These are phyloP conservation scores for Apocheima hispidaria DNA, from an alignment of 2,888 invertebrate species.

Conservation along the genomic window DNA sequence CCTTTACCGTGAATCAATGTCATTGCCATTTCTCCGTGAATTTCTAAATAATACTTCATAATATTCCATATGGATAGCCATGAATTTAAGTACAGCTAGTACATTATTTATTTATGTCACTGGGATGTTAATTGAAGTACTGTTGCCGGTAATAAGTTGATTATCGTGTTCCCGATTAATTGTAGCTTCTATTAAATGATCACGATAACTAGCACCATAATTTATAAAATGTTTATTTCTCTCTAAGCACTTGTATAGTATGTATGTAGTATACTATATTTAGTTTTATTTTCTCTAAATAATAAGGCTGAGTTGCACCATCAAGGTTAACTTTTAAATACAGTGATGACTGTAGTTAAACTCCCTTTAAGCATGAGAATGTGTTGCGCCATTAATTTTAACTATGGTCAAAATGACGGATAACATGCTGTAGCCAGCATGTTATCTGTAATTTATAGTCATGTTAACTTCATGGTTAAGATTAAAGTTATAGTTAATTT, in stretches of 20 bases:
- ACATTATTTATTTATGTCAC: conserved; percentile 3
- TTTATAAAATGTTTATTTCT: background rate
- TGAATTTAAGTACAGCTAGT: background rate
- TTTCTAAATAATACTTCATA: conserved; percentile 14
- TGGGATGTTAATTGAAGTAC: conserved; percentile 14
- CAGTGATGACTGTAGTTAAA: too few relatives aligned
- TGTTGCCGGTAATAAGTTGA: conserved; percentile 4
- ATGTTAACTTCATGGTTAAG: too few relatives aligned
- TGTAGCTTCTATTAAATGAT: conserved; percentile 18
- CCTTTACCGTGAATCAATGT: conserved; percentile 64
- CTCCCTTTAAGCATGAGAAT: too few relatives aligned
- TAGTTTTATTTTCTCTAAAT: too few relatives aligned
- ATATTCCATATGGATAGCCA: background rate
- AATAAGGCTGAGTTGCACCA: too few relatives aligned
- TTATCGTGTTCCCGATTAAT: conserved; percentile 12
- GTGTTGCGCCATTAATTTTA: too few relatives aligned
- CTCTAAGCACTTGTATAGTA: background rate
- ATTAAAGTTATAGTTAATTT: too few relatives aligned
- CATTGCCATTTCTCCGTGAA: conserved; percentile 48
- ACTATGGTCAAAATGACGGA: too few relatives aligned
- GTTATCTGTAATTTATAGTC: too few relatives aligned
- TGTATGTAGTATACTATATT: too few relatives aligned
- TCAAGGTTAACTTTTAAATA: too few relatives aligned
- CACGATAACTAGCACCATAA: conserved; percentile 13
- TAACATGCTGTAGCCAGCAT: too few relatives aligned